These are phyloP conservation scores for Acanthopagrus latus DNA, from an alignment of 2,797 vertebrate species.

Conservation along the genomic window DNA sequence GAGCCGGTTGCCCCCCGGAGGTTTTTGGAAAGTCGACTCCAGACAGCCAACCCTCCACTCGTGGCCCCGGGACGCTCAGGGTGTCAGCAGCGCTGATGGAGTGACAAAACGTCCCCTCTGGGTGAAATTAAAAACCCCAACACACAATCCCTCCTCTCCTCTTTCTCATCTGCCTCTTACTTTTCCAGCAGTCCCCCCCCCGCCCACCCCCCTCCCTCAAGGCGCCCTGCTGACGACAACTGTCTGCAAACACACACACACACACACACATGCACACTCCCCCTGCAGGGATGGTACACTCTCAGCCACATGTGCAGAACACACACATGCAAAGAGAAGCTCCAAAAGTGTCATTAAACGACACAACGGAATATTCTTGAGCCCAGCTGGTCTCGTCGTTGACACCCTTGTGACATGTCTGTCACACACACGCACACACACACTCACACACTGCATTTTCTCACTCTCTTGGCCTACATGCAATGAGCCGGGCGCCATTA, in stretches of 20 bases:
- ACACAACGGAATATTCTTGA: slow-evolving; percentile 35
- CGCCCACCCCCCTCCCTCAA: background rate
- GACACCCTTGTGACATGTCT: slow-evolving; percentile 28
- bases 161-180: slow-evolving; percentile 48
- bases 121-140: slow-evolving; percentile 73
- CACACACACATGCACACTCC: slow-evolving; percentile 4
- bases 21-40: slow-evolving; percentile 45
- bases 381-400: slow-evolving; percentile 39
- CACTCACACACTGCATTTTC: background rate
- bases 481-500: slow-evolving; percentile 52
- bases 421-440: no score
- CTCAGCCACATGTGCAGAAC: slow-evolving; percentile 25
- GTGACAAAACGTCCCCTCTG: slow-evolving; percentile 54
- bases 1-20: slow-evolving; percentile 36
- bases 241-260: slow-evolving; percentile 38
- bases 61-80: slow-evolving; percentile 10
- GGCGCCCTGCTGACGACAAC: slow-evolving; percentile 54
- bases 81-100: slow-evolving; percentile 59
- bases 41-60: slow-evolving; percentile 5
- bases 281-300: slow-evolving; percentile 41
- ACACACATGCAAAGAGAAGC: slow-evolving; percentile 6
- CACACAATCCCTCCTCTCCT: slow-evolving; percentile 32
- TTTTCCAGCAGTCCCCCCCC: slow-evolving; percentile 40
- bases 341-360: slow-evolving; percentile 40
- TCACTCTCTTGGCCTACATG: slow-evolving; percentile 28